Evolutionary conservation across 2,797 vertebrate genomes (phyloP), one percentile per base, ranked within the genome.

Genomic region (Atherinosoma microstoma): DNA sequence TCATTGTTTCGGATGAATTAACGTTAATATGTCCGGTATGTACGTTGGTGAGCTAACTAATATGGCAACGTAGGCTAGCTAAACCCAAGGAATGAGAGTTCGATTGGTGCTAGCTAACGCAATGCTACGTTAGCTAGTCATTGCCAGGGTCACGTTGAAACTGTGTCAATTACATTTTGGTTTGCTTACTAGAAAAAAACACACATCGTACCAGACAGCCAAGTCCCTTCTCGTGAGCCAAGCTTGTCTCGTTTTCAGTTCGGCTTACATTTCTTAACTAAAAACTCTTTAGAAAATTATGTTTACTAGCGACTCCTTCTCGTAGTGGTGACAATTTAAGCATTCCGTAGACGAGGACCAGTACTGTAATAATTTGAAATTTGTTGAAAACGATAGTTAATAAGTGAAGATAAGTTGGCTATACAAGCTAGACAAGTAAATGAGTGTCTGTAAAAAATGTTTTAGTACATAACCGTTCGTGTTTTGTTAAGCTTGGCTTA

Each of bases 61-160:
- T 27, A 34, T 9, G 53, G 12, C 16, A 42, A 47, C 20, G 16
- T 24, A 29, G 8, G 8, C 0, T 3, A 74, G 27, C 10, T 61
- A 62, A 82, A 58, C 22, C 29, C 18, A 35, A 7, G 35, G 22
- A 49, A 32, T 29, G n/a, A 34, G 27, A 58, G 54, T 56, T 51
- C 5, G 27, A 35, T 16, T 49, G 2, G 71, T 57, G 85, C 77
- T 77, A 63, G 54, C 57, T 67, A 70, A 83, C 32, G 76, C 45
- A 53, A 80, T 35, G 84, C 82, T 87, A 84, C 47, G 53, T 60
- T 83, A 81, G 66, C 67, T 29, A 3, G 35, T 11, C 34, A 58
- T 15, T 76, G 18, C 15, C 51, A 54, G 32, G 66, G 59, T 82
- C 70, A 30, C 53, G 16, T 66, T 71, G 24, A 58, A 70, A 77